A percentile compares a stretch with the other conserved stretches of the same genome.
Evolutionary conservation across 2,113 vertebrate genomes (phyloP).

Genomic region (Cyprinodon tularosa): DNA sequence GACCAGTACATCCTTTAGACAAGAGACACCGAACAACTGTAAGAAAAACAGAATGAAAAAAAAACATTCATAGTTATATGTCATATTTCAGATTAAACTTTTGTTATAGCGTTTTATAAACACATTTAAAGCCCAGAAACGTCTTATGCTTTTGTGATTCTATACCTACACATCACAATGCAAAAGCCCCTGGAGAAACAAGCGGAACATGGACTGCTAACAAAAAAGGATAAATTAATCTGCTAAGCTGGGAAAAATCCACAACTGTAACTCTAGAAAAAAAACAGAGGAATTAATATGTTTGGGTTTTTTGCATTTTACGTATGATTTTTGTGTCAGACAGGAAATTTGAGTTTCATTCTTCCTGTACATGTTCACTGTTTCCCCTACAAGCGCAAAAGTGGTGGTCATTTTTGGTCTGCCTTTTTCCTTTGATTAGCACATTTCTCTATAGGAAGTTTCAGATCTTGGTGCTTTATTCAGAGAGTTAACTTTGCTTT

Average conservation of each 20-base stretch:
- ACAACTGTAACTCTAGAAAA: too few relatives aligned
- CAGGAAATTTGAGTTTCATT: too few relatives aligned
- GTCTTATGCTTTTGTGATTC: background rate
- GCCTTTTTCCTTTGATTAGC: background rate
- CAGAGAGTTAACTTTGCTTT: background rate
- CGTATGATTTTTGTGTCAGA: too few relatives aligned
- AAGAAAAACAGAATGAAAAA: constrained; percentile 25
- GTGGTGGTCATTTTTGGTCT: too few relatives aligned
- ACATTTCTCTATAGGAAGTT: background rate
- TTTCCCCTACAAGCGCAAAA: too few relatives aligned
- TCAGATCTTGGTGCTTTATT: background rate
- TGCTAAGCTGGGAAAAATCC: too few relatives aligned
- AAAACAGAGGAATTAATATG: too few relatives aligned
- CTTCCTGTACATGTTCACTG: too few relatives aligned
- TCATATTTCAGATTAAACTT: background rate
- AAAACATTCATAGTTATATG: background rate
- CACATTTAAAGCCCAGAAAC: background rate
- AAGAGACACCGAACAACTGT: constrained; percentile 23
- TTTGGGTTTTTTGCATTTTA: too few relatives aligned
- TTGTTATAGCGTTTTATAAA: background rate
- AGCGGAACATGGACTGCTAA: too few relatives aligned
- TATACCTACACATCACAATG: background rate
- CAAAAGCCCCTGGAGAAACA: too few relatives aligned
- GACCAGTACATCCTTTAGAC: constrained; percentile 76
- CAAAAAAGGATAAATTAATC: too few relatives aligned